Base-by-base conservation (phyloP, 2,888 invertebrate species). In the Minunthozetes semirufus region DNA sequence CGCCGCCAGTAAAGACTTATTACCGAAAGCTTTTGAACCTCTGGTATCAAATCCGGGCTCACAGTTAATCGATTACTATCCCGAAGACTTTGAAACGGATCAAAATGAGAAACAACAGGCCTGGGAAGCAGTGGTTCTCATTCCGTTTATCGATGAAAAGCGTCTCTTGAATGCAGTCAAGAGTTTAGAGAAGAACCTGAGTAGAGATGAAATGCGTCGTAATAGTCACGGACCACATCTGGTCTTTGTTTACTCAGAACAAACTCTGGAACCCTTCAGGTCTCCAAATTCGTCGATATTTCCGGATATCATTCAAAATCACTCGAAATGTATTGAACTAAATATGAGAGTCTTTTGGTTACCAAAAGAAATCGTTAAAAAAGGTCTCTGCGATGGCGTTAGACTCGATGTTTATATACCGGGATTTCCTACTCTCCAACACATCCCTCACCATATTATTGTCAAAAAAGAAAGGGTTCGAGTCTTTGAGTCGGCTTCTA, bases 21-120 rank as follows among this genome's bases (percentile, higher is more conserved):
- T 96, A 27, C 95, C 95, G 0, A 80, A 85, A 68, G 88, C 90
- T 1, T 93, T 91, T 84, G 79, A 79, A 79, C 79, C 81, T 42
- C 85, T 96, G 77, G 91, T 95, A 90, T 88, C 88, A 0, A 87
- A 89, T n/a, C 81, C 84, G 19, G 86, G 88, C 78, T 93, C 93
- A 0, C 88, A 93, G 1, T 91, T 98, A 77, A 88, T 90, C 33
- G 88, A 92, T 79, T 98, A 92, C 83, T 99, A 96, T 84, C 98
- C 98, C 0, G 82, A 86, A 72, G 87, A 95, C 79, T 98, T 98
- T 82, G 88, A 90, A 80, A 94, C 93, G 0, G 98, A 98, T 85
- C 86, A 97, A 75, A 98, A 98, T 84, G 97, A 97, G 8, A 98
- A 98, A 83, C 88, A 88, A 80, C 92, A 94, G 81, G 95, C 95